Base-by-base conservation (phyloP, 2,113 vertebrate species). In the Mixornis gularis region DNA sequence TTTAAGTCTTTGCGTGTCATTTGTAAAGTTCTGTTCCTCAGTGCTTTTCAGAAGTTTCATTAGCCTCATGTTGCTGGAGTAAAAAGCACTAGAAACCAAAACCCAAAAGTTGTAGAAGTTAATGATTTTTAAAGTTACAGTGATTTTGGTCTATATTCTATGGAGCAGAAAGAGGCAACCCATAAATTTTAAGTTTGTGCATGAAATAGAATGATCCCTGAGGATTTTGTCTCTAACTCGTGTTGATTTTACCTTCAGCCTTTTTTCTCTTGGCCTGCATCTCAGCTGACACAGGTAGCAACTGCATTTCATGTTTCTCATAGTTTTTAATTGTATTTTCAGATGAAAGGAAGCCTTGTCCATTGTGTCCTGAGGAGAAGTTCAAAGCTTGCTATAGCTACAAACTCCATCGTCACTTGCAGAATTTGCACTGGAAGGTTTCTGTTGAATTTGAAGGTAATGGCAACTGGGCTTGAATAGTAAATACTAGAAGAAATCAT, bases 361-460 rank as follows among this genome's bases (percentile, higher is more conserved):
- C 99, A 1, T 95, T 99, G 81, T 99, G 99, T 94, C 98, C 99
- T 7, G 98, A 98, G 92, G 98, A 99, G 94, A 99, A 98, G 78
- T 99, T 99, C 53, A 99, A 98, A 96, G 98, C 99, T 74, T 99
- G 98, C 85, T 98, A 98, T 86, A 97, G 97, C 93, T 98, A 99
- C 91, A 99, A 99, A 70, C 98, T 99, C 34, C 97, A 98, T 38
- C 97, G 98, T 12, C 99, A 99, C 87, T 97, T 99, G 93, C 98
- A 99, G 95, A 99, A 99, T 96, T 98, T 99, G 60, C 99, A 99
- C 96, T 99, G 99, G 99, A 99, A 99, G 94, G 98, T 99, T 88
- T 99, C 98, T 62, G 99, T 99, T 88, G 99, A 99, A 96, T 99
- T 99, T 97, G 98, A 99, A 98, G 99, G 99, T 99, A 96, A 78